A percentile compares a stretch with the other conserved stretches of the same genome.
Evolutionary conservation across 2,888 invertebrate genomes (phyloP).

Genomic region (Lissocephala sabroskyi): DNA sequence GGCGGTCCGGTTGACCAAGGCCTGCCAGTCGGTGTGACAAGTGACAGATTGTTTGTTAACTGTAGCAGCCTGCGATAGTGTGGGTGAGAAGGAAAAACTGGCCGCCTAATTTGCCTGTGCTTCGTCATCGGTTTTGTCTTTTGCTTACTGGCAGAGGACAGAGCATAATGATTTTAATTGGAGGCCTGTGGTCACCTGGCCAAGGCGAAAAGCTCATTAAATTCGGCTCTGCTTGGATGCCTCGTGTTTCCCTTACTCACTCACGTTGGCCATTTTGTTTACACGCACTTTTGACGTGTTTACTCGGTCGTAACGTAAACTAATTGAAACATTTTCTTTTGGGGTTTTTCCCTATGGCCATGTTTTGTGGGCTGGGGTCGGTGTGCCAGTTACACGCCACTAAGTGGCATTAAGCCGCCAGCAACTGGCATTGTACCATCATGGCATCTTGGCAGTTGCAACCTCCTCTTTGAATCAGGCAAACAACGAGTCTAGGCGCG

Average conservation of each 20-base stretch:
- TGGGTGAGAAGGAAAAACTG: background rate
- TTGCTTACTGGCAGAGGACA: background rate
- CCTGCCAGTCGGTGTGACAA: too few species aligned
- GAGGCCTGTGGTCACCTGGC: too few species aligned
- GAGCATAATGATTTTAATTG: too few species aligned
- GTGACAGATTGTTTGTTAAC: slow-evolving; percentile 55
- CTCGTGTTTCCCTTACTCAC: slow-evolving; percentile 8
- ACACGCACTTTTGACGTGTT: slow-evolving; percentile 61
- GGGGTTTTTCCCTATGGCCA: background rate
- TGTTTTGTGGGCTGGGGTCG: too few species aligned
- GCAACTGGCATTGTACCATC: slow-evolving; percentile 23
- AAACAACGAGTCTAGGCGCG: slow-evolving; percentile 19
- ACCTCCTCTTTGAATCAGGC: too few species aligned
- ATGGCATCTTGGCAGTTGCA: too few species aligned
- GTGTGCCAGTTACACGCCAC: slow-evolving; percentile 3
- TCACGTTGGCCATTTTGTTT: slow-evolving; percentile 33
- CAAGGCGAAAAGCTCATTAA: too few species aligned
- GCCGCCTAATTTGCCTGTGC: slow-evolving; percentile 44
- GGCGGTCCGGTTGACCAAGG: too few species aligned
- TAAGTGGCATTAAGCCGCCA: slow-evolving; percentile 30
- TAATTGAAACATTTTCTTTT: slow-evolving; percentile 50
- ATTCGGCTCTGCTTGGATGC: too few species aligned
- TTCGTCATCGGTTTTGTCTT: background rate
- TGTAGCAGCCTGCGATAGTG: background rate
- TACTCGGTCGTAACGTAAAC: slow-evolving; percentile 51